These are phyloP conservation scores for Disparrhopalites patrizii DNA, from an alignment of 2,888 invertebrate genomes.

Conservation along the genomic window DNA sequence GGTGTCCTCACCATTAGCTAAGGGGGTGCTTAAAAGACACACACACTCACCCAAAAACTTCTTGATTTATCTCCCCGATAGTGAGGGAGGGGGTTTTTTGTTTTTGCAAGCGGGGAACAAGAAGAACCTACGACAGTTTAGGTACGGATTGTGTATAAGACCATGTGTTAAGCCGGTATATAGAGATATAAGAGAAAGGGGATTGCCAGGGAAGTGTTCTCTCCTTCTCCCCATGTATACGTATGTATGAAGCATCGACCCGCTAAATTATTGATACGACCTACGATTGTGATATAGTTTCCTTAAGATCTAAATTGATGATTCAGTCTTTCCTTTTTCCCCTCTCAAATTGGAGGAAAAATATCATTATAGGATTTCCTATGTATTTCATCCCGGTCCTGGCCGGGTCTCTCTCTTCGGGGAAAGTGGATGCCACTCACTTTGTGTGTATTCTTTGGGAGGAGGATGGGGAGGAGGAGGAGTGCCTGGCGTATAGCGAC, in stretches of 20 bases:
- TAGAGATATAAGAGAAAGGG: too few species aligned
- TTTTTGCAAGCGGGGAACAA: too few species aligned
- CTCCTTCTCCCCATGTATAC: not conserved
- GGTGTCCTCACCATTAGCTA: conserved; percentile 1
- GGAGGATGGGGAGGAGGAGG: not conserved
- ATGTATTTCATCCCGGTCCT: conserved; percentile 16
- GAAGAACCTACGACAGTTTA: too few species aligned
- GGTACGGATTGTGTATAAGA: not conserved
- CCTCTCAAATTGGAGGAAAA: conserved; percentile 46
- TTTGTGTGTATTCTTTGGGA: not conserved
- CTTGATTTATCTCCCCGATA: conserved; percentile 25
- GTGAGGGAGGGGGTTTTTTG: too few species aligned
- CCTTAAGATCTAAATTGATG: conserved; percentile 42
- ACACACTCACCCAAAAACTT: not conserved
- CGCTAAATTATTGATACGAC: conserved; percentile 34
- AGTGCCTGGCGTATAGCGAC: not conserved
- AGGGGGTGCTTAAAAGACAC: too few species aligned
- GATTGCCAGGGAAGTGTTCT: not conserved
- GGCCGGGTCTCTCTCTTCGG: conserved; percentile 7
- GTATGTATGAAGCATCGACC: conserved; percentile 7
- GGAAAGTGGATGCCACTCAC: conserved; percentile 19
- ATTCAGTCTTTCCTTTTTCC: conserved; percentile 40
- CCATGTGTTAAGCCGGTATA: not conserved
- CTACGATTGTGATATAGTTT: conserved; percentile 31
- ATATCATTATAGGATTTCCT: conserved; percentile 47